Conservation (phyloP, 1,140 invertebrate species). For the Wiebesia pumilae region DNA sequence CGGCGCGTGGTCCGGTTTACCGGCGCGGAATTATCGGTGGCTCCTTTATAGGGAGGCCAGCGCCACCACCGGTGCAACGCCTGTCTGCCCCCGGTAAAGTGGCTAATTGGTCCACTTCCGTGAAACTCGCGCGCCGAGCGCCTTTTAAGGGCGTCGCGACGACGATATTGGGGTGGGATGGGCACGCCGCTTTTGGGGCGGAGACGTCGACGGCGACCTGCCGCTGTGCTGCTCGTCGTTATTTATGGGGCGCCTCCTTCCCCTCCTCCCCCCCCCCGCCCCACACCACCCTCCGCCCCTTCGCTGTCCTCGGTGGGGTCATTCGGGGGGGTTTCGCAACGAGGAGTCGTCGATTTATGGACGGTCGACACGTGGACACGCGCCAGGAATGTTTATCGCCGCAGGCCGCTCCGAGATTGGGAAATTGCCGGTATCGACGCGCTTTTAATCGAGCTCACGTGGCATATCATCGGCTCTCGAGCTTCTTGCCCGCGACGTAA, state of each 20-base stretch:
- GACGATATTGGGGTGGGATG: neutral
- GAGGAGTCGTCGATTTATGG: conserved; percentile 16
- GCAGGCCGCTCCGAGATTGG: neutral
- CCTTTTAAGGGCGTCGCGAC: conserved; percentile 20
- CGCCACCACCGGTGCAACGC: neutral
- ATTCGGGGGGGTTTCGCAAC: neutral
- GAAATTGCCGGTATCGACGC: neutral
- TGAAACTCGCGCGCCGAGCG: neutral
- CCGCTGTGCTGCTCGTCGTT: neutral
- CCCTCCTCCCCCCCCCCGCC: too few species aligned
- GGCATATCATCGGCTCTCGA: neutral
- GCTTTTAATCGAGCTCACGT: neutral
- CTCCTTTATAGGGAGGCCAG: neutral
- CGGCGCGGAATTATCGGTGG: conserved; percentile 24
- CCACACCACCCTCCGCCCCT: too few species aligned
- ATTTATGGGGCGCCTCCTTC: neutral
- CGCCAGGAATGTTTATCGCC: conserved; percentile 16
- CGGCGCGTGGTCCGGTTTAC: conserved; percentile 41
- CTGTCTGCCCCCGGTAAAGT: conserved; percentile 30
- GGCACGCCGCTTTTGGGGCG: neutral
- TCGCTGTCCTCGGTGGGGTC: neutral
- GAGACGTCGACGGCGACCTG: neutral
- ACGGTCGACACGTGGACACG: neutral
- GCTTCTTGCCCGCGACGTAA: neutral
- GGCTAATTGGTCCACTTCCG: conserved; percentile 46